Base-by-base conservation (phyloP, 2,888 invertebrate species). In the Cantharis rufa region DNA sequence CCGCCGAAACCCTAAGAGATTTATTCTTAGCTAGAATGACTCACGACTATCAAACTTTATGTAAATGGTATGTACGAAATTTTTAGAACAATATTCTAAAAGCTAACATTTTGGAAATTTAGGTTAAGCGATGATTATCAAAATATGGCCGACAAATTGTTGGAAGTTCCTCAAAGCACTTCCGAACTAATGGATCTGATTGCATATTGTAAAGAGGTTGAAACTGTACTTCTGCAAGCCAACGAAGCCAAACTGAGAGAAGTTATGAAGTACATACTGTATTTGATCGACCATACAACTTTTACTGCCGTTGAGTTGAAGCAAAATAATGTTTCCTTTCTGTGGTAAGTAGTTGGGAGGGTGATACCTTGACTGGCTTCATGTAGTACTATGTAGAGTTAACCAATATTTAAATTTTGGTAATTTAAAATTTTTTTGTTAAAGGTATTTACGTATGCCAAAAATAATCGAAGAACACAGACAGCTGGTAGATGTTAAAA, bases 91-190 rank as follows among this genome's bases (percentile, higher is more conserved):
- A n/a, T 18, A n/a, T 69, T 24, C 15, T 70, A 28, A 10, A 62
- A 62, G 10, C 21, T 74, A 64, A 24, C 11, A 1, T 73, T 73
- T 73, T 32, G 18, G 13, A 18, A 16, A 83, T 86, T 64, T 85
- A 96, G 96, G 69, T 91, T 98, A 74, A 95, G 93, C 77, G 94
- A 95, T 72, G 96, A 97, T 84, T 98, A 97, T 87, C 92, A 95
- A 81, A 87, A 87, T 15, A 96, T 97, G 78, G 92, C 95, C 0
- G 94, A 93, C 80, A 94, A 92, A 80, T 92, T 96, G 0, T 87
- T 97, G 62, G 93, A 93, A 0, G 91, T 94, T 0, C 98, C 98
- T 0, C 90, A 91, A 10, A 94, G 95, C 86, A 98, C 98, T 0
- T 93, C 94, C 0, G 94, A 96, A 80, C 88, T 98, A 69, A 96